phyloP scores from a whole-genome alignment of 2,113 vertebrate species.

The Ovibos moschatus region DNA sequence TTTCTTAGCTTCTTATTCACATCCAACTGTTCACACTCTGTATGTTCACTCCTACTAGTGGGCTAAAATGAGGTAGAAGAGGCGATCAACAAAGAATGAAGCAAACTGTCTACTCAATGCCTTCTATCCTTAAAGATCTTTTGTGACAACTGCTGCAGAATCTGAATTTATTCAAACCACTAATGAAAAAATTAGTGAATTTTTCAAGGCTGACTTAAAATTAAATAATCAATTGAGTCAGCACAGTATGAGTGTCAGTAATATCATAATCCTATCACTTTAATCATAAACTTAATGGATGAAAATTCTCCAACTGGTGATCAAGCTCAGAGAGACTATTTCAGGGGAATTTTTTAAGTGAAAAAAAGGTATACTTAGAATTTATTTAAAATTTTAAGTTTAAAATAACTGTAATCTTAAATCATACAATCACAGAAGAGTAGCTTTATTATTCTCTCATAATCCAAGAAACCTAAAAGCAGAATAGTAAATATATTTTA shows the following conservation, averaged over 20 bases:
- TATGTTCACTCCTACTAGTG: not conserved
- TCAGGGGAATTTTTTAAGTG: not conserved
- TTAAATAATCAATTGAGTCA: not conserved
- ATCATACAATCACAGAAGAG: not conserved
- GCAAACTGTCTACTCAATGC: not conserved
- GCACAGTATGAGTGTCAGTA: not conserved
- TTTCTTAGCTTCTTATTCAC: conserved; percentile 16
- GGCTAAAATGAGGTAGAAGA: not conserved
- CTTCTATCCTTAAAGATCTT: not conserved
- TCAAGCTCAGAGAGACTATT: conserved; percentile 18
- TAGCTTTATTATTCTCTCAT: conserved; percentile 11
- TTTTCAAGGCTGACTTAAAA: not conserved
- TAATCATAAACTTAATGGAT: not conserved
- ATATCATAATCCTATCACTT: not conserved
- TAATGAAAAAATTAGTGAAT: not conserved
- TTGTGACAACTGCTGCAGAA: not conserved
- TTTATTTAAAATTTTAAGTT: conserved; percentile 9
- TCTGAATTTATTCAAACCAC: not conserved
- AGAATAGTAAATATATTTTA: not conserved
- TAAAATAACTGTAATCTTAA: conserved; percentile 20
- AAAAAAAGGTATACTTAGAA: not conserved
- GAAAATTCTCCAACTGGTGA: not conserved
- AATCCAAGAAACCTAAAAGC: not conserved
- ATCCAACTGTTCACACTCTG: not conserved
- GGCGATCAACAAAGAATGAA: not conserved